phyloP scores from a whole-genome alignment of 2,888 invertebrate genomes.

The Chromoteleia sp. region DNA sequence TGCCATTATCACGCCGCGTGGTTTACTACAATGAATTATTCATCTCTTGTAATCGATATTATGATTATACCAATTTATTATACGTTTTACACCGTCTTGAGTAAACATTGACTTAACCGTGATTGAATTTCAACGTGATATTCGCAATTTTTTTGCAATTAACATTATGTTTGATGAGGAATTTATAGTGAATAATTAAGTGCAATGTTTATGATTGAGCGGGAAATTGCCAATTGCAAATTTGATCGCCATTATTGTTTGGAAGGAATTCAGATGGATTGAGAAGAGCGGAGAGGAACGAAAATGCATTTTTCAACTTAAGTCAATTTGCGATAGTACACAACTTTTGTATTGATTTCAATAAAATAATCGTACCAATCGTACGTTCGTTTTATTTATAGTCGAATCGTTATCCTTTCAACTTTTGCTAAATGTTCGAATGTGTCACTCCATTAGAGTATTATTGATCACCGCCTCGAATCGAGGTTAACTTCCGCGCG shows the following conservation, averaged over 20 bases:
- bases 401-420: not conserved
- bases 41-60: slow-evolving; percentile 50
- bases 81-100: slow-evolving; percentile 37
- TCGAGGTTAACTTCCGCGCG: slow-evolving; percentile 36
- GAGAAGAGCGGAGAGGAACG: no score
- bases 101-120: slow-evolving; percentile 48
- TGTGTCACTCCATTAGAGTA: slow-evolving; percentile 74
- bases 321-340: no score
- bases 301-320: no score
- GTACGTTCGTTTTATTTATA: not conserved
- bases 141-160: slow-evolving; percentile 16
- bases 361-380: no score
- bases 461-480: slow-evolving; percentile 74
- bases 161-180: slow-evolving; percentile 35
- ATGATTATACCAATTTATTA: slow-evolving; percentile 43
- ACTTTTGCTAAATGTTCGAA: slow-evolving; percentile 69
- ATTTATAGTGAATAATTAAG: slow-evolving; percentile 52
- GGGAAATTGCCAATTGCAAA: slow-evolving; percentile 37
- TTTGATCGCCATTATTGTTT: slow-evolving; percentile 6
- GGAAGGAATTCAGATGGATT: not conserved
- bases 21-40: slow-evolving; percentile 54
- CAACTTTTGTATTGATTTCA: no score
- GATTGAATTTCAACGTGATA: slow-evolving; percentile 43
- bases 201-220: slow-evolving; percentile 30
- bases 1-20: slow-evolving; percentile 39